These are phyloP conservation scores for Perca schrenkii DNA, from an alignment of 2,113 vertebrate species.

Conservation along the genomic window DNA sequence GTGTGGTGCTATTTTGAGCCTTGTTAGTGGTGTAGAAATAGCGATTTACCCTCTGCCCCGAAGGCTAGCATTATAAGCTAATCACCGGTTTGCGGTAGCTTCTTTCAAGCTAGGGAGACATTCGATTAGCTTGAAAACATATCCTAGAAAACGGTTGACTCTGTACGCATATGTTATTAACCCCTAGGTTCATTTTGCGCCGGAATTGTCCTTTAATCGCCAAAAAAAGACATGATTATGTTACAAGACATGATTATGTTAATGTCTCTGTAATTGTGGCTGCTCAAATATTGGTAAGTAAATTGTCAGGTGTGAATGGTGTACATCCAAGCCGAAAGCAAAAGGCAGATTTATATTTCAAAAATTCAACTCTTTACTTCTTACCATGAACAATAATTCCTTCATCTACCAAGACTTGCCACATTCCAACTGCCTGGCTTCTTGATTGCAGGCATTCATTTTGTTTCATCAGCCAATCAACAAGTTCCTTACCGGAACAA, in stretches of 20 bases:
- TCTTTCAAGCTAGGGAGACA: no score
- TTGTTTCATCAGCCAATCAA: slow-evolving; percentile 90
- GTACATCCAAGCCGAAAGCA: background rate
- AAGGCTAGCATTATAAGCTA: no score
- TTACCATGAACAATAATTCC: slow-evolving; percentile 91
- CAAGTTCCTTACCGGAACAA: slow-evolving; percentile 92
- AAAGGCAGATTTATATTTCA: background rate
- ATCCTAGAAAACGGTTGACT: no score
- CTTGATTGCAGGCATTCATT: slow-evolving; percentile 86
- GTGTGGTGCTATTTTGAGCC: no score
- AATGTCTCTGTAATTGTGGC: background rate
- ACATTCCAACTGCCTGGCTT: slow-evolving; percentile 91
- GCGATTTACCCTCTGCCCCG: no score
- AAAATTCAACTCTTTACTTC: slow-evolving; percentile 15
- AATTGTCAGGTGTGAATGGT: background rate
- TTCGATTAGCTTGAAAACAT: no score
- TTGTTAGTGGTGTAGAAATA: no score
- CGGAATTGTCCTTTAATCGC: no score
- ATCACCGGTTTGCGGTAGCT: no score
- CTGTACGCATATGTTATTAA: no score
- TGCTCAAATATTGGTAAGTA: background rate
- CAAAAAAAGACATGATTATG: background rate
- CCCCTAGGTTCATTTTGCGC: no score
- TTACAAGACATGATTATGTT: background rate
- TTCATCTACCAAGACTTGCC: slow-evolving; percentile 94